A percentile compares a stretch with the other conserved stretches of the same genome.
Conservation (phyloP, 2,888 invertebrate genomes). For the Drosophila neotestacea region DNA sequence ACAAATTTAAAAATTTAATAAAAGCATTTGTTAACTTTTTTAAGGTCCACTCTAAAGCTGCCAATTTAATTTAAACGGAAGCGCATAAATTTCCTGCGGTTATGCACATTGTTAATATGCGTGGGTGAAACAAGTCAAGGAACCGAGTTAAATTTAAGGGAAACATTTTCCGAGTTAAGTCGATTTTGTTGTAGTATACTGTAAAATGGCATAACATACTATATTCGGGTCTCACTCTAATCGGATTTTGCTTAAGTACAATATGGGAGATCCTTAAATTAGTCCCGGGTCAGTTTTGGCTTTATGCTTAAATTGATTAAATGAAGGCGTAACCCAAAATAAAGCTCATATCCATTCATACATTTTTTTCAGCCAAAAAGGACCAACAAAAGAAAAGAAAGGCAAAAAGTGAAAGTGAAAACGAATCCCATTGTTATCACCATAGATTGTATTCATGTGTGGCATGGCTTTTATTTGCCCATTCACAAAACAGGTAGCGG, state of each 20-base stretch:
- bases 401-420: neutral
- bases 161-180: conserved; percentile 11
- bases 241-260: conserved; percentile 15
- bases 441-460: conserved; percentile 19
- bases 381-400: conserved; percentile 9
- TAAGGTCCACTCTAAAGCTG: neutral
- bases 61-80: conserved; percentile 31
- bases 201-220: neutral
- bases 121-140: conserved; percentile 3
- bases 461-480: conserved; percentile 6
- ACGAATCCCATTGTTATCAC: conserved; percentile 36
- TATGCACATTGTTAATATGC: conserved; percentile 5
- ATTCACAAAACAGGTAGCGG: neutral
- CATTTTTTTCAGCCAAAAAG: conserved; percentile 13
- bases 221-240: conserved; percentile 11
- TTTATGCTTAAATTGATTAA: conserved; percentile 31
- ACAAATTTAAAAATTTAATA: no score
- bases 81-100: conserved; percentile 36
- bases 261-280: conserved; percentile 27
- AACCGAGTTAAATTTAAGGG: conserved; percentile 1
- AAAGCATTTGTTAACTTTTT: neutral
- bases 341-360: conserved; percentile 18
- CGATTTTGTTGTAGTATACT: conserved; percentile 8
- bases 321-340: conserved; percentile 18
- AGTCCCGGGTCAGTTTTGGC: conserved; percentile 2